Evolutionary conservation across 1,140 invertebrate genomes (phyloP).

Genomic region (Caenorhabditis brenneri): DNA sequence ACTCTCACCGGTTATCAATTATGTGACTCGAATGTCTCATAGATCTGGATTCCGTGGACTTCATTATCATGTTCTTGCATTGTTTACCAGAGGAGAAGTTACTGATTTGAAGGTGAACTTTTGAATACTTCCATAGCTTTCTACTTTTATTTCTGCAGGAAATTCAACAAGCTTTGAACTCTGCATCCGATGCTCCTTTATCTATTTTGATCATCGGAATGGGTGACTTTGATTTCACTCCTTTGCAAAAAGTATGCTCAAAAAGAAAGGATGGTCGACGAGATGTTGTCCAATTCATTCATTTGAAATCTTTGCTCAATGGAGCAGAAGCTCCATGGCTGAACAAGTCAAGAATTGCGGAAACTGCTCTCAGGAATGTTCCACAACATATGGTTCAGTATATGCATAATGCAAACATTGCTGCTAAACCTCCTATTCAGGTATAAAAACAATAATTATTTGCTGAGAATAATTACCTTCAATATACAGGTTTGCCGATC

Average conservation of each 20-base stretch:
- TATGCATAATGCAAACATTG: conserved; percentile 46
- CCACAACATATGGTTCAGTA: conserved; percentile 47
- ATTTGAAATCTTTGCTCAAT: conserved; percentile 13
- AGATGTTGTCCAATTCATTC: conserved; percentile 34
- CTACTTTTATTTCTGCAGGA: neutral
- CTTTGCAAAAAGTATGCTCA: conserved; percentile 37
- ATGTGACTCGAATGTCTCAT: conserved; percentile 42
- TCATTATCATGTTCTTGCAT: conserved; percentile 45
- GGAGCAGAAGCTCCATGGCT: conserved; percentile 21
- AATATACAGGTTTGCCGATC: conserved; percentile 36
- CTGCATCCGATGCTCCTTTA: conserved; percentile 35
- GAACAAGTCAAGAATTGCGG: conserved; percentile 2
- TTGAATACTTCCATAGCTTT: neutral
- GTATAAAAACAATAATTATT: neutral
- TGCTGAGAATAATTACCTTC: neutral
- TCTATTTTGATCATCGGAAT: conserved; percentile 48
- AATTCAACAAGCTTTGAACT: conserved; percentile 4
- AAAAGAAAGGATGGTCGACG: conserved; percentile 42
- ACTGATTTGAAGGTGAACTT: conserved; percentile 1
- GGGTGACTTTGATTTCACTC: conserved; percentile 33
- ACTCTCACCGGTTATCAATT: conserved; percentile 24
- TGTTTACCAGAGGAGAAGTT: conserved; percentile 38
- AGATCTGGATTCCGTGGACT: conserved; percentile 46
- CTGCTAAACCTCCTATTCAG: conserved; percentile 51
- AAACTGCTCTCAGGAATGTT: neutral